phyloP scores from a whole-genome alignment of 2,113 vertebrate species.

The Gymnorhina tibicen region DNA sequence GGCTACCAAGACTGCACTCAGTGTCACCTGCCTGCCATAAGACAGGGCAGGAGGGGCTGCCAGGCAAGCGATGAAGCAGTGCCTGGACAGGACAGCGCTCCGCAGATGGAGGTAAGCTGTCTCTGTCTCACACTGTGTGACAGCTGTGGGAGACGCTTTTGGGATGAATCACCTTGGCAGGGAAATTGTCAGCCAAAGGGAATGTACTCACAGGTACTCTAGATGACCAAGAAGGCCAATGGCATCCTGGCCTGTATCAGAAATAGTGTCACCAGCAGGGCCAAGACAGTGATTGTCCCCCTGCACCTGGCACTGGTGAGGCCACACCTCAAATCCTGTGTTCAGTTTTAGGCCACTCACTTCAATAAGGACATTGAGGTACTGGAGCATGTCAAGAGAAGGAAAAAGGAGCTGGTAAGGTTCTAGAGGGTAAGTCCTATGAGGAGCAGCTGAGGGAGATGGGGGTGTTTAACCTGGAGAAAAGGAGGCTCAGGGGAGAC shows the following conservation, averaged over 20 bases:
- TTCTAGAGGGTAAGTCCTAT: background rate
- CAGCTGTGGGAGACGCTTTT: background rate
- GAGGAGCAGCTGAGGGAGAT: background rate
- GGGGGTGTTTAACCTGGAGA: background rate
- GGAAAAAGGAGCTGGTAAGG: background rate
- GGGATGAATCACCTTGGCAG: background rate
- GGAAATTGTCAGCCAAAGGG: background rate
- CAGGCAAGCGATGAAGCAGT: background rate
- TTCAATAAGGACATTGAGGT: background rate
- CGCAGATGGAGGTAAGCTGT: background rate
- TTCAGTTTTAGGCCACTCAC: background rate
- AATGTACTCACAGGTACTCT: background rate
- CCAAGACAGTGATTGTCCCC: background rate
- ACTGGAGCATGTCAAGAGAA: background rate
- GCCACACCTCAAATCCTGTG: background rate
- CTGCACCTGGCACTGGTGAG: background rate
- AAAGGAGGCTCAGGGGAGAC: background rate
- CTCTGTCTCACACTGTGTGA: fast-evolving
- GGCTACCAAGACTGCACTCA: background rate
- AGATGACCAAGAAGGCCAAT: background rate
- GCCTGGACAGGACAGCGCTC: background rate
- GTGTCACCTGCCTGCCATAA: background rate
- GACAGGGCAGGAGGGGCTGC: background rate
- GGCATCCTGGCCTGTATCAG: background rate
- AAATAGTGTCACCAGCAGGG: background rate